phyloP scores from a whole-genome alignment of 2,797 vertebrate genomes.

The Mionectes olivaceus region DNA sequence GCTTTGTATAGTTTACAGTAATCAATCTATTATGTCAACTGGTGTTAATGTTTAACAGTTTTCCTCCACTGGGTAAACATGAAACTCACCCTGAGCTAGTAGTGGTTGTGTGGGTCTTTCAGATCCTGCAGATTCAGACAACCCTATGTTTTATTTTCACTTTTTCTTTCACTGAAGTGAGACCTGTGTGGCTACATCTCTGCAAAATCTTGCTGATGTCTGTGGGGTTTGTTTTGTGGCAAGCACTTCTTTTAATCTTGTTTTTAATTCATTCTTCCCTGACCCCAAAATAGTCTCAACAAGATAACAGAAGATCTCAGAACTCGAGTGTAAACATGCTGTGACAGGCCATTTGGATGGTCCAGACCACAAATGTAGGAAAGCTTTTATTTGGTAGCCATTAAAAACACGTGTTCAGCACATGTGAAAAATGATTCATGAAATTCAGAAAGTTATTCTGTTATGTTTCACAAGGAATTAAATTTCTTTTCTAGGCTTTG shows the following conservation, averaged over 20 bases:
- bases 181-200: not conserved
- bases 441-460: not conserved
- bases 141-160: not conserved
- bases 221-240: not conserved
- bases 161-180: not conserved
- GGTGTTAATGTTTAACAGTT: conserved; percentile 5
- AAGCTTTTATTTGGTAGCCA: not conserved
- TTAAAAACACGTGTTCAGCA: not conserved
- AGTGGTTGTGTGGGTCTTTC: not conserved
- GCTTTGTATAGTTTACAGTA: not conserved
- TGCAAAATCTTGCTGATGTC: not conserved
- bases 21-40: not conserved
- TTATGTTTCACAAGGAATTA: not conserved
- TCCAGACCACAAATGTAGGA: not conserved
- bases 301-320: not conserved
- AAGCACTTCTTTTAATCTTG: not conserved
- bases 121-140: not conserved
- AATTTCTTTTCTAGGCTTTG: not conserved
- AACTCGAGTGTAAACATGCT: not conserved
- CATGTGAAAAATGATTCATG: not conserved
- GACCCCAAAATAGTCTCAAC: not conserved
- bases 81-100: not conserved
- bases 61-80: not conserved
- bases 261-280: not conserved
- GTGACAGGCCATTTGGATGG: not conserved